Evolutionary conservation across 2,113 vertebrate genomes (phyloP).

Genomic region (Lepus timidus): DNA sequence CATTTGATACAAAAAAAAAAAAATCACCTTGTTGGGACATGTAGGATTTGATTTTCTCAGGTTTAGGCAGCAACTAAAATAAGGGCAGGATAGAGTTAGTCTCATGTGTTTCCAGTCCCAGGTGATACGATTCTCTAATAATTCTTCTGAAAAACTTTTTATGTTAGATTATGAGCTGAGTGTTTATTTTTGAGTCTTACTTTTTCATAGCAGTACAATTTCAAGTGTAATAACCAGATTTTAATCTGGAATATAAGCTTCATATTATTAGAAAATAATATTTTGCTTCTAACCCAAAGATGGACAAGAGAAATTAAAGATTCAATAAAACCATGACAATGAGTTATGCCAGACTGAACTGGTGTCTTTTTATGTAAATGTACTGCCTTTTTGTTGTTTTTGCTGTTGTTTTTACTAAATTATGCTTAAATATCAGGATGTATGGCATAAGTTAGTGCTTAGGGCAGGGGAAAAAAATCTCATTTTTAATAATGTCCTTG

Average conservation of each 20-base stretch:
- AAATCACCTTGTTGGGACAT: neutral
- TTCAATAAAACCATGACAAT: neutral
- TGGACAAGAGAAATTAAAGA: neutral
- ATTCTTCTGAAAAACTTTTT: constrained; percentile 15
- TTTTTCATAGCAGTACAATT: neutral
- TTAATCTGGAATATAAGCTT: neutral
- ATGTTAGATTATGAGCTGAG: neutral
- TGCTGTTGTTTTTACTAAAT: neutral
- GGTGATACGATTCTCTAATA: neutral
- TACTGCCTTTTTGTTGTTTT: neutral
- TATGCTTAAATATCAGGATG: constrained; percentile 18
- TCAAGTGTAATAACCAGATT: neutral
- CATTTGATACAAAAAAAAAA: neutral
- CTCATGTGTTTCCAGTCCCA: neutral
- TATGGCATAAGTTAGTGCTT: neutral
- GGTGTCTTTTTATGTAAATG: neutral
- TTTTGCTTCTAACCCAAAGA: constrained; percentile 45
- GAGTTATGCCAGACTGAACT: neutral
- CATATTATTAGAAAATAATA: constrained; percentile 25
- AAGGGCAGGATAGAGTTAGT: neutral
- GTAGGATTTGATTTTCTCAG: neutral
- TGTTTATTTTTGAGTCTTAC: neutral
- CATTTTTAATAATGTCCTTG: constrained; percentile 21
- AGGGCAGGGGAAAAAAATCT: neutral
- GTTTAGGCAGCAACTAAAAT: neutral